These are phyloP conservation scores for Xenopus borealis DNA, from an alignment of 2,113 vertebrate genomes.

Conservation along the genomic window DNA sequence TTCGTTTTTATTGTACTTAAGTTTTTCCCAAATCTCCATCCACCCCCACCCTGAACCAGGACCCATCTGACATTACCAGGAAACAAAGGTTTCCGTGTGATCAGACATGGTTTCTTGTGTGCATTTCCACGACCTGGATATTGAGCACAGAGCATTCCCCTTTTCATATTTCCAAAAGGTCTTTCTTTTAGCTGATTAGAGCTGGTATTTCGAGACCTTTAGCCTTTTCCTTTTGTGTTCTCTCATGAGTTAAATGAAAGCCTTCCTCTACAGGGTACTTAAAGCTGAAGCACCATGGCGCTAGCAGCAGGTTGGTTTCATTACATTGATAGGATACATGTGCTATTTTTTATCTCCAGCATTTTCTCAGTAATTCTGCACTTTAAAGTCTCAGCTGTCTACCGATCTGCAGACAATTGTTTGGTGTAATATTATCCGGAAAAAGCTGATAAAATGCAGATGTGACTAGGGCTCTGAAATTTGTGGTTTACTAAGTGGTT, in stretches of 20 bases:
- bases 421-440: constrained; percentile 95
- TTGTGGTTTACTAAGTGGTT: constrained; percentile 89
- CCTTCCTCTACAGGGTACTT: constrained; percentile 72
- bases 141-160: constrained; percentile 60
- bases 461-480: constrained; percentile 92
- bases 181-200: constrained; percentile 67
- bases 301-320: constrained; percentile 77
- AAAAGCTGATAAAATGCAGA: constrained; percentile 97
- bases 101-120: constrained; percentile 60
- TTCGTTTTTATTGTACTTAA: too few relatives aligned
- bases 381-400: constrained; percentile 90
- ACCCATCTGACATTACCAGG: constrained; percentile 43
- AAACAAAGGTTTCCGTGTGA: constrained; percentile 55
- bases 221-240: constrained; percentile 65
- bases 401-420: constrained; percentile 96
- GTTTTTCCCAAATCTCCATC: too few relatives aligned
- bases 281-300: constrained; percentile 65
- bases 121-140: constrained; percentile 59
- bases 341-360: constrained; percentile 82
- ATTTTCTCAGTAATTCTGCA: constrained; percentile 90
- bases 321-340: constrained; percentile 83
- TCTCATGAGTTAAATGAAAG: constrained; percentile 76
- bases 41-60: background rate
- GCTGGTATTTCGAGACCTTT: constrained; percentile 70
- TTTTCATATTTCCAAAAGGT: constrained; percentile 57